phyloP scores from a whole-genome alignment of 1,140 invertebrate genomes.

The Drosophila ironensis region DNA sequence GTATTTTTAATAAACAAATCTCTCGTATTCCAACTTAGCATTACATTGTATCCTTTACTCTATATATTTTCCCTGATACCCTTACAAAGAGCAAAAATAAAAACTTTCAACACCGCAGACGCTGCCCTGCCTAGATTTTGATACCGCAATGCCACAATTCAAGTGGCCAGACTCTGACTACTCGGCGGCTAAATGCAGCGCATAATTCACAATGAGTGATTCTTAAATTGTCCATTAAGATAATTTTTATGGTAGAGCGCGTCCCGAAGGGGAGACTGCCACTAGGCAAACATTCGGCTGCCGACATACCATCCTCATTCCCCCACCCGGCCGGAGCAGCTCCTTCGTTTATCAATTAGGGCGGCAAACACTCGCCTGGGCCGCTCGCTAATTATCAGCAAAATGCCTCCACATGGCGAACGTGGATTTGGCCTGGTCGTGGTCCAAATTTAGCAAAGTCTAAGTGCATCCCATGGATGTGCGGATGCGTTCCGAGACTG shows the following conservation, averaged over 20 bases:
- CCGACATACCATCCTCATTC: slow-evolving; percentile 15
- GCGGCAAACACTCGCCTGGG: slow-evolving; percentile 56
- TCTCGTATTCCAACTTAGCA: no score
- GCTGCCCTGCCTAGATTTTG: slow-evolving; percentile 13
- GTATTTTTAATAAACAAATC: no score
- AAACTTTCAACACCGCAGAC: slow-evolving; percentile 52
- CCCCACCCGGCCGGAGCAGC: background rate
- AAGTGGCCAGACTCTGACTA: slow-evolving; percentile 61
- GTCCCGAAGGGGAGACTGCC: slow-evolving; percentile 16
- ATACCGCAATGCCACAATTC: slow-evolving; percentile 19
- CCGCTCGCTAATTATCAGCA: slow-evolving; percentile 70
- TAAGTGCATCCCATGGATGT: slow-evolving; percentile 53
- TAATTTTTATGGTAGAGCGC: slow-evolving; percentile 75
- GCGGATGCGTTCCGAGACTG: slow-evolving; percentile 50
- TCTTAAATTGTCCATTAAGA: slow-evolving; percentile 80
- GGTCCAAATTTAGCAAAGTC: slow-evolving; percentile 71
- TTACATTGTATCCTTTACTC: no score
- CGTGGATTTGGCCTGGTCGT: slow-evolving; percentile 14
- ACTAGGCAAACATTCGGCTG: slow-evolving; percentile 34
- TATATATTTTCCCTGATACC: background rate
- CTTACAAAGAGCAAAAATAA: background rate
- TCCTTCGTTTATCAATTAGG: slow-evolving; percentile 75
- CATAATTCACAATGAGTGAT: slow-evolving; percentile 80
- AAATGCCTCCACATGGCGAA: slow-evolving; percentile 72
- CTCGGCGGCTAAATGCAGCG: slow-evolving; percentile 74